Base-by-base conservation (phyloP, 2,888 invertebrate species). In the Quadriops clusia region DNA sequence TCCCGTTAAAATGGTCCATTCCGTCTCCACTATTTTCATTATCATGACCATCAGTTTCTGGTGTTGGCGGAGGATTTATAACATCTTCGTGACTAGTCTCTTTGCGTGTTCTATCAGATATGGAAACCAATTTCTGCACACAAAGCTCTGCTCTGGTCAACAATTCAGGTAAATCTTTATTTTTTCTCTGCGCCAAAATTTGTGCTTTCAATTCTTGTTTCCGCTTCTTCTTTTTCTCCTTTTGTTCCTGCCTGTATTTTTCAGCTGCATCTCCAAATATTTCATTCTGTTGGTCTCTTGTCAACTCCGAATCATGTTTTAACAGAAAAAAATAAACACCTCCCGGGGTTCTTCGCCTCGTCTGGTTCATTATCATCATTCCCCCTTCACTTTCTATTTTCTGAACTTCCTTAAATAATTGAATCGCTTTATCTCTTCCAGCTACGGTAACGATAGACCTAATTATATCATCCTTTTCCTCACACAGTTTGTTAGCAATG, bases 271-370 rank as follows among this genome's bases (percentile, higher is more conserved):
- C 74, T 4, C 56, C 63, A 54, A 85, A 84, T 47, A 85, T 81
- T 47, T 70, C 60, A 34, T 68, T 67, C 42, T 73, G 67, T 59
- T 77, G 73, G 39, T 73, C 75, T 41, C 69, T 67, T 0, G 77
- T 74, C 23, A 83, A 61, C 30, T 70, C 69, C 28, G 70, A 67
- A 41, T 82, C 74, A 37, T 75, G 70, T 55, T 84, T 82, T 12
- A 89, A 61, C n/a, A 89, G 63, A 54, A 77, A 82, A 23, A 91
- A 67, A 58, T 77, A 90, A 23, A 90, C 75, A 12, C 90, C 90
- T 7, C 90, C 90, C 0, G 89, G 77, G 4, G 89, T 90, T 40
- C 90, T 70, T 30, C 89, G 72, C 30, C 90, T 70, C 5, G 70
- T 71, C 25, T 81, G 79, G 60, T 85, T 84, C 73, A 80, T 74